phyloP scores from a whole-genome alignment of 2,888 invertebrate genomes.

The Mesodorylaimus sp. region DNA sequence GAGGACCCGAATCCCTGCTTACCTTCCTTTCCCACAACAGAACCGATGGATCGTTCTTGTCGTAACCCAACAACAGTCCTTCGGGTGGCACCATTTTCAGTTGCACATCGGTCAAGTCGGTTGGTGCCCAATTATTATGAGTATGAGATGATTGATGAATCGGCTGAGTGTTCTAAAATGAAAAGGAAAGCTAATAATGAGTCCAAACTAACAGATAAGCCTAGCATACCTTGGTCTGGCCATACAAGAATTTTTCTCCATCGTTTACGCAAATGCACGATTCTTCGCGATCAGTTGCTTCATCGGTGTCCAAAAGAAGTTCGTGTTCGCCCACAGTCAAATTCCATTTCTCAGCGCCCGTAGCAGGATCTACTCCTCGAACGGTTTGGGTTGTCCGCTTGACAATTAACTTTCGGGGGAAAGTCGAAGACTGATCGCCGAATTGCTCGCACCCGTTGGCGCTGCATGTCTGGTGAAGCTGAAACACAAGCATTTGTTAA shows the following conservation, averaged over 20 bases:
- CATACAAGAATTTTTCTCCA: neutral
- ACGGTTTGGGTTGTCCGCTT: conserved; percentile 67
- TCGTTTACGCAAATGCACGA: neutral
- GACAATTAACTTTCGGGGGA: conserved; percentile 43
- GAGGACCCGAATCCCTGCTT: neutral
- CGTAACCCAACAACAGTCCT: neutral
- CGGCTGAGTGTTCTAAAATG: too few species aligned
- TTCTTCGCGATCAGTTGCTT: neutral
- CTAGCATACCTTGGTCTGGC: too few species aligned
- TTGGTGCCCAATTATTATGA: too few species aligned
- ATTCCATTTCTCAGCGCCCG: conserved; percentile 50
- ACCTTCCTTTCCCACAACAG: neutral
- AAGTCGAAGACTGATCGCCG: conserved; percentile 1
- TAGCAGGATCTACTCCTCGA: conserved; percentile 65
- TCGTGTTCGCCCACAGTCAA: conserved; percentile 17
- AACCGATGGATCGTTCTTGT: neutral
- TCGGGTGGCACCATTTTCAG: too few species aligned
- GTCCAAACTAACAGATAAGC: too few species aligned
- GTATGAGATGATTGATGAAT: too few species aligned
- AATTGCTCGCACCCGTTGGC: conserved; percentile 14
- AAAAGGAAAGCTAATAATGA: too few species aligned
- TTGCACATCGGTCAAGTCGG: too few species aligned
- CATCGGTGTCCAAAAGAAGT: conserved; percentile 12
- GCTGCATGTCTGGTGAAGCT: conserved; percentile 18
- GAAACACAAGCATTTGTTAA: neutral